Percentiles rank a stretch among this genome's conserved stretches.
Evolutionary conservation across 2,797 vertebrate species (phyloP).

Genomic region (Novumbra hubbsi): DNA sequence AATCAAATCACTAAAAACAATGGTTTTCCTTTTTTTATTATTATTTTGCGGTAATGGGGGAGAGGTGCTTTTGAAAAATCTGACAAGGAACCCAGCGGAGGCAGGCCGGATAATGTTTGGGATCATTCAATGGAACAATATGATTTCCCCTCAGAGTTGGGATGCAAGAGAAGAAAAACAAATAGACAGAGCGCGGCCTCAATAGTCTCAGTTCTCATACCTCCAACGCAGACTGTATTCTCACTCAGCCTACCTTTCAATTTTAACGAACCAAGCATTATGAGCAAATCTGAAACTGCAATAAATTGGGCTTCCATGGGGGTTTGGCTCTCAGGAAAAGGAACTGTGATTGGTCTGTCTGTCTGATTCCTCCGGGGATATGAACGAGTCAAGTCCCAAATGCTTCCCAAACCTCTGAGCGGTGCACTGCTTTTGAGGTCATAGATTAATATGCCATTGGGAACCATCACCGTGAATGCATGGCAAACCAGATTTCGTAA

Average conservation of each 20-base stretch:
- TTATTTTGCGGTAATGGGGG: conserved; percentile 36
- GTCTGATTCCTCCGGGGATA: conserved; percentile 7
- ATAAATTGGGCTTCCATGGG: conserved; percentile 45
- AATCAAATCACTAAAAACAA: conserved; percentile 23
- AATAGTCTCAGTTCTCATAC: conserved; percentile 51
- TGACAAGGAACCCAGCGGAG: conserved; percentile 20
- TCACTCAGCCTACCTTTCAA: conserved; percentile 18
- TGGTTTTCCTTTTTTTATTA: conserved; percentile 29
- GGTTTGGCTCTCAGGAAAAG: conserved; percentile 22
- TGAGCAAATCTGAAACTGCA: conserved; percentile 41
- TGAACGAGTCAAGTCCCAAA: background rate
- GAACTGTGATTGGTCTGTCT: background rate
- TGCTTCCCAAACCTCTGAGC: background rate
- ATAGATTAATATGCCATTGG: background rate
- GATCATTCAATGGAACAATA: conserved; percentile 30
- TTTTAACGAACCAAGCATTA: conserved; percentile 45
- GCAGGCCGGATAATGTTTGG: conserved; percentile 19
- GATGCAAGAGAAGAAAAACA: conserved; percentile 8
- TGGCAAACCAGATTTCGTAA: background rate
- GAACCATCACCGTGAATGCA: background rate
- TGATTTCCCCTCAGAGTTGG: conserved; percentile 57
- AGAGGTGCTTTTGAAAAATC: conserved; percentile 33
- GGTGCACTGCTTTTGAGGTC: background rate
- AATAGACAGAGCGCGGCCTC: conserved; percentile 22
- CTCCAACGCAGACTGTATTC: conserved; percentile 13